Evolutionary conservation across 2,113 vertebrate species (phyloP).

Genomic region (Colaptes auratus): DNA sequence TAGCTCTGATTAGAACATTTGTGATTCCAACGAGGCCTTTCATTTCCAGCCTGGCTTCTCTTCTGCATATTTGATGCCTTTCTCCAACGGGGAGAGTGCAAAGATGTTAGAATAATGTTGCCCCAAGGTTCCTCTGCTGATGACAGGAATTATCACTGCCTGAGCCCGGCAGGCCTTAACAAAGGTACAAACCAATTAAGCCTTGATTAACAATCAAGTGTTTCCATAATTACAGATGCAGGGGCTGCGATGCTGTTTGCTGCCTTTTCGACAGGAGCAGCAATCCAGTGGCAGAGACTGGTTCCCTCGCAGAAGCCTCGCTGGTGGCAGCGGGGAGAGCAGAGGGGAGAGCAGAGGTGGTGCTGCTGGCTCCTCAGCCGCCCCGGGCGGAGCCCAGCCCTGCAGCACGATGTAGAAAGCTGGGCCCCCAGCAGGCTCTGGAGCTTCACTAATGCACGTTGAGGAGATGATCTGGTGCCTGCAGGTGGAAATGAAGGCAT

Average conservation of each 20-base stretch:
- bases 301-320: neutral
- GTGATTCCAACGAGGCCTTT: neutral
- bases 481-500: neutral
- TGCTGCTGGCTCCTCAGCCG: neutral
- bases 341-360: neutral
- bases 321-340: neutral
- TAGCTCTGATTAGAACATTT: neutral
- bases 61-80: neutral
- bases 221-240: neutral
- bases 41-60: neutral
- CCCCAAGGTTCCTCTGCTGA: constrained; percentile 4
- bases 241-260: neutral
- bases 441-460: neutral
- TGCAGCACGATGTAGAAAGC: accelerated
- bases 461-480: neutral
- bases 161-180: constrained; percentile 13
- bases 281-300: neutral
- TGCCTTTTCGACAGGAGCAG: neutral
- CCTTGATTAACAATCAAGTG: neutral
- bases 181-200: constrained; percentile 56
- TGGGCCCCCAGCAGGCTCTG: neutral
- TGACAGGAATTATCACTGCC: constrained; percentile 24
- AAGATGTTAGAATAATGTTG: constrained; percentile 1
- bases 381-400: neutral
- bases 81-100: neutral